Evolutionary conservation across 2,113 vertebrate genomes (phyloP).

Genomic region (Melanocharis versteri): DNA sequence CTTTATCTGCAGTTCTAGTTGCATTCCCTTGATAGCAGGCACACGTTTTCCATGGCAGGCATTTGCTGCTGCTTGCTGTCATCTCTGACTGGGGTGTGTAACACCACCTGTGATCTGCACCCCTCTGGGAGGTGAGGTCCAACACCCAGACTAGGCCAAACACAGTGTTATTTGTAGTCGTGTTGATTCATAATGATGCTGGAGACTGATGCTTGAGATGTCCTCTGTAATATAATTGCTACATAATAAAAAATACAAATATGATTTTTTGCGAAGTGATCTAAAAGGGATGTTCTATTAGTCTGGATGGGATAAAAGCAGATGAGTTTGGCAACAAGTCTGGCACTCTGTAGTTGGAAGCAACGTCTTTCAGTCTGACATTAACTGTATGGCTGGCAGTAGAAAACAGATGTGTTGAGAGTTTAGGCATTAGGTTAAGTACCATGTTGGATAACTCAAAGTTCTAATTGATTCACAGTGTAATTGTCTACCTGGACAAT

Average conservation of each 20-base stretch:
- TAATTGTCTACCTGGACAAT: background rate
- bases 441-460: background rate
- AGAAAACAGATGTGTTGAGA: background rate
- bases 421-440: background rate
- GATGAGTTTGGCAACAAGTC: background rate
- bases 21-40: background rate
- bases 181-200: background rate
- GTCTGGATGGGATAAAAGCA: background rate
- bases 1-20: background rate
- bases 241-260: background rate
- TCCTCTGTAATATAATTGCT: background rate
- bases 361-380: background rate
- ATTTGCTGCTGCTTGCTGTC: background rate
- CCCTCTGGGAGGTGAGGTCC: background rate
- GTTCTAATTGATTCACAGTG: background rate
- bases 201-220: background rate
- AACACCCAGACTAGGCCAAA: background rate
- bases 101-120: background rate
- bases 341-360: background rate
- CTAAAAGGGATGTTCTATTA: background rate
- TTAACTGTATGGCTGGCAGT: background rate
- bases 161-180: background rate
- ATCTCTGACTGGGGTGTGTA: background rate
- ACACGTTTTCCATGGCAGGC: accelerated
- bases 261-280: background rate